Evolutionary conservation across 2,797 vertebrate species (phyloP).

Genomic region (Luscinia megarhynchos): DNA sequence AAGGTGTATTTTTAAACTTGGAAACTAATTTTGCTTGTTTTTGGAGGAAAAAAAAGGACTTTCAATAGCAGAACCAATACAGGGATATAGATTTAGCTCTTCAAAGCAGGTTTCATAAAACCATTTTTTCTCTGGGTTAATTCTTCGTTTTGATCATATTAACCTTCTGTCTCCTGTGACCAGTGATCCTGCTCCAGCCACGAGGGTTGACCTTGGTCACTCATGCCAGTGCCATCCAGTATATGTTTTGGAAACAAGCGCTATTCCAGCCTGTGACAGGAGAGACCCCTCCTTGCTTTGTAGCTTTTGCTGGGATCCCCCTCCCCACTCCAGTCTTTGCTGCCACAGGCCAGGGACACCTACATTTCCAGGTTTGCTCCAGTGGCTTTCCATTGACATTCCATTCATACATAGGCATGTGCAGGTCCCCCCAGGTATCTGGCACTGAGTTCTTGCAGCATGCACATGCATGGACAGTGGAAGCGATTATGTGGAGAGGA

Average conservation of each 20-base stretch:
- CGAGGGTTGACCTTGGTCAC: background rate
- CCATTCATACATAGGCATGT: background rate
- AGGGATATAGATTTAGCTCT: background rate
- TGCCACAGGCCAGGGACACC: no score
- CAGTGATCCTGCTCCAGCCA: background rate
- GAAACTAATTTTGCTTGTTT: background rate
- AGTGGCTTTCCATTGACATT: background rate
- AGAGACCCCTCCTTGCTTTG: background rate
- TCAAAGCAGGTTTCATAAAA: background rate
- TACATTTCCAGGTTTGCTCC: background rate
- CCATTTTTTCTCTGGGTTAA: background rate
- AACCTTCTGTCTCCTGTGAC: background rate
- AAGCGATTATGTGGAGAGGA: background rate
- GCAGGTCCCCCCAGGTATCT: background rate
- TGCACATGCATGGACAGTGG: accelerated
- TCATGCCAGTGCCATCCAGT: accelerated
- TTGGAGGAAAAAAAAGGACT: background rate
- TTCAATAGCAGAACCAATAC: background rate
- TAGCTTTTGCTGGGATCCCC: background rate
- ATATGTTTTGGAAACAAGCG: background rate
- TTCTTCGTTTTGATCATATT: background rate
- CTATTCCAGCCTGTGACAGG: background rate
- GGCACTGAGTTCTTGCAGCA: background rate
- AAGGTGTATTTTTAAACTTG: background rate
- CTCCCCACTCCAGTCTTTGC: background rate